Base-by-base conservation (phyloP, 2,888 invertebrate genomes). In the Coleophora deauratella region DNA sequence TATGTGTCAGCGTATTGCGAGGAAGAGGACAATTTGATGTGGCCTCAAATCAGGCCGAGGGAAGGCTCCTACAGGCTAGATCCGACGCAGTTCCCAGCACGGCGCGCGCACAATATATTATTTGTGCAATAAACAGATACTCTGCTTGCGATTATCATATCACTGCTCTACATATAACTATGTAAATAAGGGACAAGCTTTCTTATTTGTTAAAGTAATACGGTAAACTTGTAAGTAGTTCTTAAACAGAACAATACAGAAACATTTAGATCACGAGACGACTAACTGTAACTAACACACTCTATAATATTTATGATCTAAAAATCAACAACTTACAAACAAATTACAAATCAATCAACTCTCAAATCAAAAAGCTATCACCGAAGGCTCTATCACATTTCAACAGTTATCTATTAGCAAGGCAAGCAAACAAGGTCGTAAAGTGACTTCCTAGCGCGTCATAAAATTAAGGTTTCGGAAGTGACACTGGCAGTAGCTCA, bases 21-120 rank as follows among this genome's bases (percentile, higher is more conserved):
- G 84, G 85, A 85, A 78, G 82, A 66, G 67, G 53, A 66, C 82
- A 80, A 84, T 84, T 85, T 82, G 74, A 63, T 58, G 60, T 75
- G 84, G 78, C 84, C 84, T 84, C 82, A 82, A 84, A 85, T 80
- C 77, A 68, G 64, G 71, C 66, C 71, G 58, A 50, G 72, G 82
- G 82, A 82, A 74, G 76, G 77, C 72, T 69, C 76, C 76, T 73
- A 74, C 76, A 57, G 70, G 42, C 53, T 59, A 70, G 72, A 79
- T 76, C 71, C 71, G 71, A 65, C 62, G 66, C 54, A 67, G 57
- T 66, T 62, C 58, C 52, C 41, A 30, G 15, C 27, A 9, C 4
- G 13, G 38, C 33, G 14, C 37, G 31, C 36, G 45, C 42, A 43
- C 57, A 59, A 59, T 59, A n/a, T n/a, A n/a, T 70, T 53, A 58